A percentile compares a stretch with the other conserved stretches of the same genome.
Evolutionary conservation across 1,140 invertebrate genomes (phyloP).

Genomic region (Calosoma granatense): DNA sequence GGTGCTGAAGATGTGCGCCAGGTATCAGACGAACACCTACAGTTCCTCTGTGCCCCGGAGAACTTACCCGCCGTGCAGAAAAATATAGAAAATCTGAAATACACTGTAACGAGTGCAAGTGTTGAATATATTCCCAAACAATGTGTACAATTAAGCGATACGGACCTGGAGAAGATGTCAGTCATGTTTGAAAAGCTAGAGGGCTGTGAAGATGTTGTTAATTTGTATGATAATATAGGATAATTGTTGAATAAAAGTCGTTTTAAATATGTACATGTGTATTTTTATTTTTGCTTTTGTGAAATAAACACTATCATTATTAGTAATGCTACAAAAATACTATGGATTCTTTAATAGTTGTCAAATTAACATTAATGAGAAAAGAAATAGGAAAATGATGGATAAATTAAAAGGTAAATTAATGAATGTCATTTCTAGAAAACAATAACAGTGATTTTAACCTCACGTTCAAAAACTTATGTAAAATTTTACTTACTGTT

Average conservation of each 20-base stretch:
- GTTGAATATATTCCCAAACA: conserved; percentile 36
- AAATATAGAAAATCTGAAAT: conserved; percentile 35
- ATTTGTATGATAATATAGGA: conserved; percentile 42
- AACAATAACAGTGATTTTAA: no score
- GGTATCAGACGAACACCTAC: conserved; percentile 31
- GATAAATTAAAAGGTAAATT: no score
- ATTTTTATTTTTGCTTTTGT: no score
- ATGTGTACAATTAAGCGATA: conserved; percentile 33
- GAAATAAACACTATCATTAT: no score
- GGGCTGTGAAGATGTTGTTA: conserved; percentile 36
- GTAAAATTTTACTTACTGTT: no score
- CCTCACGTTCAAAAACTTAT: no score
- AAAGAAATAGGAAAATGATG: no score
- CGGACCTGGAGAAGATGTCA: conserved; percentile 31
- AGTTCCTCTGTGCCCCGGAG: conserved; percentile 36
- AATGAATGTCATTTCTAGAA: no score
- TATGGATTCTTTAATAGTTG: no score
- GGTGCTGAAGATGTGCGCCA: conserved; percentile 51
- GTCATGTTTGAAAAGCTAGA: conserved; percentile 36
- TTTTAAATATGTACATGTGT: conserved; percentile 11
- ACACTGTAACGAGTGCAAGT: conserved; percentile 36
- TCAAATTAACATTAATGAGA: no score
- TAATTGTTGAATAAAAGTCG: no score
- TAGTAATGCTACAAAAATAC: no score
- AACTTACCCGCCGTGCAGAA: conserved; percentile 27